These are phyloP conservation scores for Tricholauxania praeusta DNA, from an alignment of 2,888 invertebrate genomes.

Conservation along the genomic window DNA sequence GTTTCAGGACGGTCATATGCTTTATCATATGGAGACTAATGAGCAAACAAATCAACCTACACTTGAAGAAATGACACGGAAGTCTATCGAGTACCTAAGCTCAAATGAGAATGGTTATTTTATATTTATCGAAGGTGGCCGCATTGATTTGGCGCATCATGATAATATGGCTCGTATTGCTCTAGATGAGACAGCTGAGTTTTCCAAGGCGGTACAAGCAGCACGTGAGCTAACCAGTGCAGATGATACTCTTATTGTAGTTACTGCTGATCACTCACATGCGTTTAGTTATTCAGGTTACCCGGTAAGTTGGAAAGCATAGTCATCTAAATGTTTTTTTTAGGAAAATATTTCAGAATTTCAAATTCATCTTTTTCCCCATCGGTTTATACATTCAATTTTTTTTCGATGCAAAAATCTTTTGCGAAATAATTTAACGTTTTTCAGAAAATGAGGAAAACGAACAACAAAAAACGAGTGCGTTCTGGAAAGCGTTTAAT, in stretches of 20 bases:
- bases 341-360: too few species aligned
- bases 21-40: constrained; percentile 75
- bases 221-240: constrained; percentile 73
- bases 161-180: constrained; percentile 60
- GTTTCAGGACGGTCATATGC: constrained; percentile 76
- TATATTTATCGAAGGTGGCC: constrained; percentile 79
- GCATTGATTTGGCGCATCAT: constrained; percentile 65
- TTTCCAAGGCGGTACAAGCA: constrained; percentile 78
- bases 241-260: constrained; percentile 83
- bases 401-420: too few species aligned
- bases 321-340: too few species aligned
- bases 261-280: constrained; percentile 86
- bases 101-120: constrained; percentile 79
- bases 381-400: too few species aligned
- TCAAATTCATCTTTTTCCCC: too few species aligned
- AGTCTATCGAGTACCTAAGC: constrained; percentile 79
- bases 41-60: constrained; percentile 72
- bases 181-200: constrained; percentile 72
- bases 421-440: too few species aligned
- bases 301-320: constrained; percentile 66
- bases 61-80: constrained; percentile 83
- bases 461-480: too few species aligned
- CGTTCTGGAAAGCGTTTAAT: too few species aligned
- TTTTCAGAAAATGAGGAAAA: too few species aligned
- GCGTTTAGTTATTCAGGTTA: constrained; percentile 82